A percentile compares a stretch with the other conserved stretches of the same genome.
Conservation (phyloP, 2,797 vertebrate species). For the Falco rusticolus region DNA sequence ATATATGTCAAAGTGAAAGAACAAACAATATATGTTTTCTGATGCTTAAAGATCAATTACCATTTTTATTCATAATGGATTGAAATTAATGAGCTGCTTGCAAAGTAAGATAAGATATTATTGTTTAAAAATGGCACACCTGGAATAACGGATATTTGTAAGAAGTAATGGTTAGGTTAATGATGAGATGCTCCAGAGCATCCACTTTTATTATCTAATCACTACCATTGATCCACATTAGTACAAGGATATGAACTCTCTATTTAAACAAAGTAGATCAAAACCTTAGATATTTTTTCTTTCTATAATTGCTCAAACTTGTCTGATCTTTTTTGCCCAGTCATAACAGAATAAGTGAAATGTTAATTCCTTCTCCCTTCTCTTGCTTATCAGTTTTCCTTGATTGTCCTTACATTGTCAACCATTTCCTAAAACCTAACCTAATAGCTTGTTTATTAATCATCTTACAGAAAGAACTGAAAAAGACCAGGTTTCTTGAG, state of each 20-base stretch:
- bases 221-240: not conserved
- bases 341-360: not conserved
- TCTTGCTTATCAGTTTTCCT: not conserved
- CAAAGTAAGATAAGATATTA: not conserved
- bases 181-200: not conserved
- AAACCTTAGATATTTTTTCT: not conserved
- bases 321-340: not conserved
- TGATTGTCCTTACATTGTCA: not conserved
- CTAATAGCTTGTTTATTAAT: not conserved
- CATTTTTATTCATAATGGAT: not conserved
- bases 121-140: not conserved
- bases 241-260: not conserved
- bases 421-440: not conserved
- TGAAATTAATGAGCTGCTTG: not conserved
- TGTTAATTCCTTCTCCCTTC: not conserved
- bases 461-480: not conserved
- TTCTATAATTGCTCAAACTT: not conserved
- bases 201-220: not conserved
- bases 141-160: not conserved
- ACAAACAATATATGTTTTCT: not conserved
- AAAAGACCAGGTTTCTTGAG: not conserved
- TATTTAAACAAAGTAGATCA: not conserved
- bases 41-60: not conserved
- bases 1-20: not conserved
- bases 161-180: not conserved